Percentiles rank a stretch among this genome's conserved stretches.
phyloP scores from a whole-genome alignment of 2,113 vertebrate species.

The Paralichthys olivaceus region DNA sequence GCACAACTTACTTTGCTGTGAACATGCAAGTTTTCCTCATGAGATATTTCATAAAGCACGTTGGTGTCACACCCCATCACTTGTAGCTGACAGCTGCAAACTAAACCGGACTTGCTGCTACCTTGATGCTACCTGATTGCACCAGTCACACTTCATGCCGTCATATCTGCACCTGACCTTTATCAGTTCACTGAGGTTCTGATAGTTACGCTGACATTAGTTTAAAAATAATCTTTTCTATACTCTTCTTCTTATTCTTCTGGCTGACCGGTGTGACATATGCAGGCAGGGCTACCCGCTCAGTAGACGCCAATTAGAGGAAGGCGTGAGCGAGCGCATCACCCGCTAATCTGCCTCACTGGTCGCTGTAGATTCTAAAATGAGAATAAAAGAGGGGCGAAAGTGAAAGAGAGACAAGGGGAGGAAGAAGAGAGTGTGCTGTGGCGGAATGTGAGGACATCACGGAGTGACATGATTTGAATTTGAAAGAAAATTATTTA shows the following conservation, averaged over 20 bases:
- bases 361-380: conserved; percentile 30
- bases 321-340: conserved; percentile 34
- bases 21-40: too few species aligned
- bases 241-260: not conserved
- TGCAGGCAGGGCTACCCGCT: conserved; percentile 28
- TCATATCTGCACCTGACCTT: conserved; percentile 12
- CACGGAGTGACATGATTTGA: conserved; percentile 24
- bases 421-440: not conserved
- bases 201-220: conserved; percentile 5
- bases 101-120: not conserved
- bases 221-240: conserved; percentile 12
- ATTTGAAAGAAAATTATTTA: conserved; percentile 13
- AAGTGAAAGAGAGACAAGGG: not conserved
- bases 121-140: too few species aligned
- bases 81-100: not conserved
- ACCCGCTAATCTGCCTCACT: conserved; percentile 47
- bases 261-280: conserved; percentile 18
- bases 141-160: not conserved
- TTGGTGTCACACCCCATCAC: not conserved
- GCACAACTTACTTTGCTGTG: too few species aligned
- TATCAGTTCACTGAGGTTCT: not conserved
- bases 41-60: too few species aligned
- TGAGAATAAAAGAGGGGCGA: conserved; percentile 15
- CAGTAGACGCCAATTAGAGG: conserved; percentile 57
- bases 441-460: not conserved